Evolutionary conservation across 2,888 invertebrate species (phyloP).

Genomic region (Maniola hyperantus): DNA sequence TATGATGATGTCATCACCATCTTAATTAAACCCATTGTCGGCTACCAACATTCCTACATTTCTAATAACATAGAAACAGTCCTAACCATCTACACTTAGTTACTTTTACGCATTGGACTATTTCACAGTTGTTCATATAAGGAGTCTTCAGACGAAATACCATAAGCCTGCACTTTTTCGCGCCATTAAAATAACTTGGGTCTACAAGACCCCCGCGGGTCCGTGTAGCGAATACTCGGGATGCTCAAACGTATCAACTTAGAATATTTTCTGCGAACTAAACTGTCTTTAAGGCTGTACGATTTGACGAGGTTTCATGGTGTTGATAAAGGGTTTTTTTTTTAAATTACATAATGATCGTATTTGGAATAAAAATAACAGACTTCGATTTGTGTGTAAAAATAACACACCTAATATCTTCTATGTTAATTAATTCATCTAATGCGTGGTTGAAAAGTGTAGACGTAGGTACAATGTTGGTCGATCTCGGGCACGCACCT

Average conservation of each 20-base stretch:
- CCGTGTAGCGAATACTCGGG: conserved; percentile 13
- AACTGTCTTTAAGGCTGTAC: conserved; percentile 1
- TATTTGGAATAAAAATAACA: too few relatives aligned
- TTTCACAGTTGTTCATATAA: conserved; percentile 11
- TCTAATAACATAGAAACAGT: too few relatives aligned
- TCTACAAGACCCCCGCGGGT: conserved; percentile 19
- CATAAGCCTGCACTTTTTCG: conserved; percentile 16
- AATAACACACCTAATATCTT: too few relatives aligned
- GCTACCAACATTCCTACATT: too few relatives aligned
- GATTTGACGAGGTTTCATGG: conserved; percentile 1
- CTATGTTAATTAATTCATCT: too few relatives aligned
- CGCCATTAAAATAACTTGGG: conserved; percentile 24
- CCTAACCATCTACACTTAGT: not conserved
- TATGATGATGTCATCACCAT: too few relatives aligned
- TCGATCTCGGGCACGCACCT: too few relatives aligned
- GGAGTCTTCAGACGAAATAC: conserved; percentile 15
- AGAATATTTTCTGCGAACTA: conserved; percentile 6
- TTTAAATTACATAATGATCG: too few relatives aligned
- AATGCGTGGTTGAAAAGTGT: too few relatives aligned
- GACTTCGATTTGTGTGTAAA: too few relatives aligned
- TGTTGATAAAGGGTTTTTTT: conserved; percentile 1
- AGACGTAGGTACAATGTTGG: too few relatives aligned
- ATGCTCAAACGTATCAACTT: conserved; percentile 9
- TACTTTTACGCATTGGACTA: not conserved
- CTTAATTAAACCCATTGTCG: too few relatives aligned